Percentiles rank a stretch among this genome's conserved stretches.
phyloP scores from a whole-genome alignment of 2,888 invertebrate species.

The Amblyjoppa proteus region DNA sequence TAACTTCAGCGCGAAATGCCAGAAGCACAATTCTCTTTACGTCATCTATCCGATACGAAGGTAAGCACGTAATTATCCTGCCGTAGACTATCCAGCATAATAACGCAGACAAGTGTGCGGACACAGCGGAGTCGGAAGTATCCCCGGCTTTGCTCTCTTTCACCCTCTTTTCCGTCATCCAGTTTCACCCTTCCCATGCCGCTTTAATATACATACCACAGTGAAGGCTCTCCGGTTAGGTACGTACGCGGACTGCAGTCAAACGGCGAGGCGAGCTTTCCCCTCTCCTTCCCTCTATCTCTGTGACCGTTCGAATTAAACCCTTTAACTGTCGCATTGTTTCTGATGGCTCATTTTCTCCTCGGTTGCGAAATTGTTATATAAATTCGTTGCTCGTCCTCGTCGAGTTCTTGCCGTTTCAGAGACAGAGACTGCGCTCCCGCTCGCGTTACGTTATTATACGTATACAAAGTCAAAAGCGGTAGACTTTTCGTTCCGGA shows the following conservation, averaged over 20 bases:
- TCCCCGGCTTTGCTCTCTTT: constrained; percentile 58
- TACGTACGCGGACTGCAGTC: constrained; percentile 42
- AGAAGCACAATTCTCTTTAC: background rate
- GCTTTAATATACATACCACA: constrained; percentile 53
- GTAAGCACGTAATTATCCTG: constrained; percentile 16
- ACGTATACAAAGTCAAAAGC: constrained; percentile 23
- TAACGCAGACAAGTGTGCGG: constrained; percentile 34
- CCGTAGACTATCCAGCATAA: constrained; percentile 20
- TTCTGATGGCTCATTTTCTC: constrained; percentile 82
- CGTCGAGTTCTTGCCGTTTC: constrained; percentile 43
- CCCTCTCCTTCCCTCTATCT: constrained; percentile 49
- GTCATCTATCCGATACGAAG: background rate
- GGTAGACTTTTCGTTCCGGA: constrained; percentile 33
- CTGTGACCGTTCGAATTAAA: constrained; percentile 80
- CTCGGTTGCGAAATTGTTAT: constrained; percentile 77
- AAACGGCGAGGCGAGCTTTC: constrained; percentile 51
- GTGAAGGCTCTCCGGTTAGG: constrained; percentile 5
- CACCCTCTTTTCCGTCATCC: constrained; percentile 56
- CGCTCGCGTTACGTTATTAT: constrained; percentile 14
- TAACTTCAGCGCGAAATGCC: background rate
- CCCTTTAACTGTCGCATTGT: constrained; percentile 80
- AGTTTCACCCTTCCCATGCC: constrained; percentile 41
- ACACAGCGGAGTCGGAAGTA: constrained; percentile 34
- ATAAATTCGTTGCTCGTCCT: constrained; percentile 72
- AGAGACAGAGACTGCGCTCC: constrained; percentile 8